Conservation (phyloP, 2,797 vertebrate species). For the Cichlasoma orientale region DNA sequence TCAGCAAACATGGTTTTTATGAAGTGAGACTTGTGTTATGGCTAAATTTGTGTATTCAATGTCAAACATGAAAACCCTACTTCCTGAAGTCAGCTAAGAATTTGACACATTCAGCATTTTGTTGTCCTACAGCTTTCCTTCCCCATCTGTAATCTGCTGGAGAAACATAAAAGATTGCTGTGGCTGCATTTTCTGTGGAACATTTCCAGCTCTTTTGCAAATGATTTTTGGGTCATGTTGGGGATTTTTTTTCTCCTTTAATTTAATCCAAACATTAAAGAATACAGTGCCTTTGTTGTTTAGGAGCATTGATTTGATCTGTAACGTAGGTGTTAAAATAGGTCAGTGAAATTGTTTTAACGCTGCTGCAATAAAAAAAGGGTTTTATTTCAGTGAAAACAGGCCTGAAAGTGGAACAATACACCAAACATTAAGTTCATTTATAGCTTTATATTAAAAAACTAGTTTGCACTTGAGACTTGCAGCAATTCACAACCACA, state of each 20-base stretch:
- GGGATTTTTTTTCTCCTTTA: background rate
- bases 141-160: constrained; percentile 52
- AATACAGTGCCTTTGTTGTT: constrained; percentile 32
- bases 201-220: constrained; percentile 53
- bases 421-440: background rate
- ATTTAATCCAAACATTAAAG: constrained; percentile 33
- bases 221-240: constrained; percentile 28
- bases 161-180: constrained; percentile 62
- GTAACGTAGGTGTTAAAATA: constrained; percentile 31
- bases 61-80: constrained; percentile 53
- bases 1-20: constrained; percentile 7
- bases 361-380: constrained; percentile 25
- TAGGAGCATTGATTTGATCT: constrained; percentile 33
- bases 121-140: constrained; percentile 54
- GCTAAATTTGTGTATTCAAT: constrained; percentile 25
- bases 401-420: constrained; percentile 2
- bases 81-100: constrained; percentile 48
- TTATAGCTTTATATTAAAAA: constrained; percentile 11
- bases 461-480: background rate
- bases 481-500: background rate
- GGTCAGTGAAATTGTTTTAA: constrained; percentile 41
- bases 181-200: constrained; percentile 52
- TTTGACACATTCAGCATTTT: constrained; percentile 57
- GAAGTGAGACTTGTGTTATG: constrained; percentile 14
- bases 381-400: constrained; percentile 12